Evolutionary conservation across 2,888 invertebrate species (phyloP), one percentile per base, ranked within the genome.

Genomic region (Papilio elwesi): DNA sequence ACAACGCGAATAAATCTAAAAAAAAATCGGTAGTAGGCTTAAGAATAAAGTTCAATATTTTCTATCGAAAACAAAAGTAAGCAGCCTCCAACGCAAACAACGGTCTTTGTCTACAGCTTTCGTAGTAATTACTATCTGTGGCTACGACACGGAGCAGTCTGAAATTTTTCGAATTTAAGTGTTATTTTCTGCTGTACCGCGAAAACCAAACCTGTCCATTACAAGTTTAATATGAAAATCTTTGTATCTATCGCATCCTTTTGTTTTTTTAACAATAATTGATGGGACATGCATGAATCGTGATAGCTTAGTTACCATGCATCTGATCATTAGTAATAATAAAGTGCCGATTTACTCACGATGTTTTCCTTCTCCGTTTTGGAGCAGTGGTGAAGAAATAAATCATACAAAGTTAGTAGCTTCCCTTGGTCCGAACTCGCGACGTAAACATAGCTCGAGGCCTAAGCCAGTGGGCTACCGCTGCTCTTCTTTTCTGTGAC

Each of bases 61-160:
- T n/a, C 57, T 36, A 43, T 59, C 59, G n/a, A 59, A 59, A 43
- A 59, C 10, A 59, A 43, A 59, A 59, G 59, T 59, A 59, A 43
- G 59, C 43, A 59, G n/a, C 38, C 43, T 26, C 59, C 38, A 38
- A 15, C 43, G 38, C 43, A 59, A 59, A 59, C 59, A 59, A 43
- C 43, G 43, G 10, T 38, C 59, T 59, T 59, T 59, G 59, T 59
- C 59, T 59, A 43, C 59, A 38, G 59, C n/a, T n/a, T 59, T 59
- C 59, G 43, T 59, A 59, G 59, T 59, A 59, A 59, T 59, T 59
- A 59, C 43, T 59, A 43, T 59, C n/a, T 26, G 57, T 57, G 36
- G 57, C 57, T 57, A 59, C 59, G 59, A 59, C 57, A 5, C 16
- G 36, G 43, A 43, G 9, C n/a, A 43, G 59, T 9, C 59, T 59